A percentile compares a stretch with the other conserved stretches of the same genome.
phyloP scores from a whole-genome alignment of 2,797 vertebrate species.

The Passerculus sandwichensis region DNA sequence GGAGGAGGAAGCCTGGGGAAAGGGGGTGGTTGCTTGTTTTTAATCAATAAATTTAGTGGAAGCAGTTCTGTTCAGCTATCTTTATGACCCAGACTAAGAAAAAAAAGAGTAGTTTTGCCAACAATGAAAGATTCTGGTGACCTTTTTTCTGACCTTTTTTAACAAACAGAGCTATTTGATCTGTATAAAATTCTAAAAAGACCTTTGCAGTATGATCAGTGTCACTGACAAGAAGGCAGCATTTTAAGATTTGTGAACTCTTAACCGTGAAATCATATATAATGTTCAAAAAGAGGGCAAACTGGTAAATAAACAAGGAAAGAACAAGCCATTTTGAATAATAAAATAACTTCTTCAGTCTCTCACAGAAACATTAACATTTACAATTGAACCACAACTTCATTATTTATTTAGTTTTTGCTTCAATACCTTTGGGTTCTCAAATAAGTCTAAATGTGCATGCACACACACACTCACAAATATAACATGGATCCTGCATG shows the following conservation, averaged over 20 bases:
- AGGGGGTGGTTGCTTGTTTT: not conserved
- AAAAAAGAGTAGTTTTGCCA: conserved; percentile 8
- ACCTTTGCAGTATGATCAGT: conserved; percentile 31
- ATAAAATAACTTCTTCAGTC: not conserved
- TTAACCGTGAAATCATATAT: not conserved
- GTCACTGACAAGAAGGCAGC: conserved; percentile 21
- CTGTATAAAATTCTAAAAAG: conserved; percentile 29
- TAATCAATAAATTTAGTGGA: conserved; percentile 23
- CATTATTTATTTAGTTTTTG: conserved; percentile 15
- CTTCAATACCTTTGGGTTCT: not conserved
- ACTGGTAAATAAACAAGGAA: conserved; percentile 22
- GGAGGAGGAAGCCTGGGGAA: not conserved
- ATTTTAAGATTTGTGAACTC: conserved; percentile 53
- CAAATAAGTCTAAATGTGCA: not conserved
- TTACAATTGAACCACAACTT: conserved; percentile 29
- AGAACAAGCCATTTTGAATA: not conserved
- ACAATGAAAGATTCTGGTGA: conserved; percentile 19
- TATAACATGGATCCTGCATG: not conserved
- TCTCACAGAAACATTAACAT: conserved; percentile 23
- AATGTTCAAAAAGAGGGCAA: conserved; percentile 31
- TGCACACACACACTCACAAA: not conserved
- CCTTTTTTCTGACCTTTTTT: conserved; percentile 53
- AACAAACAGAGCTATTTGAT: conserved; percentile 21
- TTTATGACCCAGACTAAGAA: not conserved
- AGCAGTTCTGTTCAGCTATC: not conserved